Evolutionary conservation across 2,888 invertebrate species (phyloP), one percentile per base, ranked within the genome.

Genomic region (Brassicogethes aeneus): DNA sequence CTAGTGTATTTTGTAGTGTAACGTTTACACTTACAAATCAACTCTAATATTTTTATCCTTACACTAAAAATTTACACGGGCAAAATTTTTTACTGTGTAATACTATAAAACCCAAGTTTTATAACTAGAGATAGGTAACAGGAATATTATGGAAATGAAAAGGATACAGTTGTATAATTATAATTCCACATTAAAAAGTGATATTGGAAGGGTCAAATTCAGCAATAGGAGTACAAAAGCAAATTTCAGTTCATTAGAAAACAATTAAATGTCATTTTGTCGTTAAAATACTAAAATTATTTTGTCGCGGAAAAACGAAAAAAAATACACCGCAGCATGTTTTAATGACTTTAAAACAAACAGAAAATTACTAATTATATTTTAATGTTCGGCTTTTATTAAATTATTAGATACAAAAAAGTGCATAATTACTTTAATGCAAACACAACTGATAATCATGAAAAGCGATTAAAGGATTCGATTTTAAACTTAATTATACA

Each of bases 361-460:
- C 47, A 39, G 31, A 45, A 48, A 17, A 35, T 15, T 30, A 41
- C 46, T 50, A 48, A 50, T 50, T 48, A 50, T 48, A 16, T 44
- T 48, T 50, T 50, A 50, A 50, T 50, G 50, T 46, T 37, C 44
- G 30, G 41, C 30, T 41, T 44, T 50, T 41, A 23, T 23, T 23
- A 23, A 23, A 23, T 23, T 23, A 23, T 23, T 23, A 23, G 5
- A 5, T 5, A 23, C 10, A 23, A 23, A 23, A 23, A 23, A 23
- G 10, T 23, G 5, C 23, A 23, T 23, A 23, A 23, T 23, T 23
- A 23, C 23, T 10, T 10, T 5, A 23, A 23, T 23, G 23, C 23
- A 23, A 23, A 23, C 10, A 23, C 23, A 10, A 7, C 23, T 23
- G 10, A 23, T 23, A 7, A 23, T 23, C 5, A 23, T 7, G 23